Conservation (phyloP, 2,113 vertebrate genomes). For the Taurulus bubalis region DNA sequence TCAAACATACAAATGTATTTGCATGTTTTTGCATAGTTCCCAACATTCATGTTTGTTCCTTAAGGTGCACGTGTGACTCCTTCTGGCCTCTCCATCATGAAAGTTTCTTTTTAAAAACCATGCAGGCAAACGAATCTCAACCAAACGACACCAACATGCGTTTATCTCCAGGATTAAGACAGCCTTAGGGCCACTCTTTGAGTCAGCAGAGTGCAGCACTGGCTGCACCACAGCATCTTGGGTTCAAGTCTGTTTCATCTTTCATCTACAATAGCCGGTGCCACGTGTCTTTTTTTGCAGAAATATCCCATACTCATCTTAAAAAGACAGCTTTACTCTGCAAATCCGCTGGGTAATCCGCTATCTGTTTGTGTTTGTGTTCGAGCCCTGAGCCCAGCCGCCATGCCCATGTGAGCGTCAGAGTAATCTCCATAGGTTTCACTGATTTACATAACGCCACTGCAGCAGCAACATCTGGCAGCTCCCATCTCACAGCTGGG, state of each 20-base stretch:
- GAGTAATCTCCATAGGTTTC: constrained; percentile 64
- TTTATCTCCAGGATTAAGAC: constrained; percentile 47
- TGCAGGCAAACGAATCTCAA: constrained; percentile 1
- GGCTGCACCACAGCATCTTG: constrained; percentile 14
- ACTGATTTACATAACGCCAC: constrained; percentile 64
- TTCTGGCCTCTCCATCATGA: background rate
- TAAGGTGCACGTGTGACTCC: constrained; percentile 20
- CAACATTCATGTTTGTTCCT: background rate
- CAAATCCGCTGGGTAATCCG: constrained; percentile 70
- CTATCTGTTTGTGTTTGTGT: constrained; percentile 58
- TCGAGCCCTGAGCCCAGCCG: constrained; percentile 36
- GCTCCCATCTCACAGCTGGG: constrained; percentile 59
- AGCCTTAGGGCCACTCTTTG: constrained; percentile 32
- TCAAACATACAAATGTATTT: constrained; percentile 25
- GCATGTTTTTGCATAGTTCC: constrained; percentile 42
- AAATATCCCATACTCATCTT: constrained; percentile 41
- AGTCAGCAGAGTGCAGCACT: constrained; percentile 38
- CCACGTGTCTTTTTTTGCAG: background rate
- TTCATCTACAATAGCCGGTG: constrained; percentile 18
- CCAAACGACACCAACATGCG: constrained; percentile 31
- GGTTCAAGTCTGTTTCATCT: constrained; percentile 27
- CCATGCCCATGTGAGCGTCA: constrained; percentile 59
- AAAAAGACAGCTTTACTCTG: constrained; percentile 58
- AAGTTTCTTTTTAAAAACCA: background rate
- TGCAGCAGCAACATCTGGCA: constrained; percentile 70